Conservation (phyloP, 2,888 invertebrate genomes). For the Nematopogon swammerdamellus region DNA sequence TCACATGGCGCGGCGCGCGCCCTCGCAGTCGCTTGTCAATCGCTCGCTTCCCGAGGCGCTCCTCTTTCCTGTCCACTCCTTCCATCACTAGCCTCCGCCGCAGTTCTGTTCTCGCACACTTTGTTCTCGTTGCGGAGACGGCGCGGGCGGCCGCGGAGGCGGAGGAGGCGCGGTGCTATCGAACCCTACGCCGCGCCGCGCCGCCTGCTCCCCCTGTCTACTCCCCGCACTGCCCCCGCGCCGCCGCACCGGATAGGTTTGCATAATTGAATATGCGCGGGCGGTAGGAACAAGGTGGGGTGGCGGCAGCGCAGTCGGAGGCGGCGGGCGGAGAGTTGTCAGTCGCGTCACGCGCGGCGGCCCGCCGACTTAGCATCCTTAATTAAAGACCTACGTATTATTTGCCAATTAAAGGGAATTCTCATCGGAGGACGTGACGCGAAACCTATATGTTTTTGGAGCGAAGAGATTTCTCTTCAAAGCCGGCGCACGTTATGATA, state of each 20-base stretch:
- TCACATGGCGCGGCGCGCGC: slow-evolving; percentile 22
- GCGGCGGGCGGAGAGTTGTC: slow-evolving; percentile 1
- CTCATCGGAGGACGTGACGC: slow-evolving; percentile 48
- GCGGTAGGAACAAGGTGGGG: not conserved
- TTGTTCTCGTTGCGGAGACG: no score
- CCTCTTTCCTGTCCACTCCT: no score
- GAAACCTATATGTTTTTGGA: slow-evolving; percentile 41
- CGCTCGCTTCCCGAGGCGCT: slow-evolving; percentile 36
- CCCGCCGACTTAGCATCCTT: slow-evolving; percentile 53
- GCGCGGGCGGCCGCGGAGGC: not conserved
- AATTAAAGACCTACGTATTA: slow-evolving; percentile 53
- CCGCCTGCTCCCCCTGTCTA: no score
- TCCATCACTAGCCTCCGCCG: no score
- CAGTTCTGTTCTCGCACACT: no score
- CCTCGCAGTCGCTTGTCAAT: slow-evolving; percentile 42
- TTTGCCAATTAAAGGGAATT: slow-evolving; percentile 59
- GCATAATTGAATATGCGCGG: slow-evolving; percentile 49
- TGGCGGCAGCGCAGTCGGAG: no score
- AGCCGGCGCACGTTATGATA: not conserved
- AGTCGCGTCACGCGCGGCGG: slow-evolving; percentile 50
- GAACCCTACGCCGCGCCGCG: no score
- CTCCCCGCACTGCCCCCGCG: not conserved
- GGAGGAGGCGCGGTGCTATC: not conserved
- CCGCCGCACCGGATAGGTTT: slow-evolving; percentile 19
- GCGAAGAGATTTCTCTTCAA: slow-evolving; percentile 21